Evolutionary conservation across 2,113 vertebrate species (phyloP).

Genomic region (Peromyscus californicus): DNA sequence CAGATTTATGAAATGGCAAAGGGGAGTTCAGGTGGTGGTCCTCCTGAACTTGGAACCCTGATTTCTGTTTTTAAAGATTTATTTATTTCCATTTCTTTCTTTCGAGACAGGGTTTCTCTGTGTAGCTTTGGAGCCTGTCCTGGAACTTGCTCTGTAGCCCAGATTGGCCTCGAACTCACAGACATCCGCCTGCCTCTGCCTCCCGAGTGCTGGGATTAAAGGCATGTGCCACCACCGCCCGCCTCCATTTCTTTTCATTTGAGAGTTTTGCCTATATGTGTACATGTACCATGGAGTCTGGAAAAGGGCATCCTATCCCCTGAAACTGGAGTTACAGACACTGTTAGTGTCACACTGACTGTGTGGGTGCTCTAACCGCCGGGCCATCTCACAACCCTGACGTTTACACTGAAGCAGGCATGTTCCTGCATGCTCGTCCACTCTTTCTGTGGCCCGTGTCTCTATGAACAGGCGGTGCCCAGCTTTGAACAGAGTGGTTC

Average conservation of each 20-base stretch:
- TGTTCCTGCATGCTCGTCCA: fast-evolving
- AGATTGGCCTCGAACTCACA: too few species aligned
- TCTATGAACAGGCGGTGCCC: not conserved
- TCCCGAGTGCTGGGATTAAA: too few species aligned
- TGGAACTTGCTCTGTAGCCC: too few species aligned
- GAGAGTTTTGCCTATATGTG: not conserved
- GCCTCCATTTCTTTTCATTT: not conserved
- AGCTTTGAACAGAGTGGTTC: not conserved
- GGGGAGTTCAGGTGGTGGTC: not conserved
- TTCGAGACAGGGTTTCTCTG: too few species aligned
- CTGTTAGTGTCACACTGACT: too few species aligned
- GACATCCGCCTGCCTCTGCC: too few species aligned
- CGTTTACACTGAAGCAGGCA: not conserved
- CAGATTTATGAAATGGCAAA: not conserved
- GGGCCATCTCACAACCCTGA: not conserved
- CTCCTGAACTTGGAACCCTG: not conserved
- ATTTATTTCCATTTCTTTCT: not conserved
- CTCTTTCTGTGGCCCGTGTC: fast-evolving
- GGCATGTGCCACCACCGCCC: too few species aligned
- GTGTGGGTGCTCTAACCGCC: not conserved
- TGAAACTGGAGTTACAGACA: not conserved
- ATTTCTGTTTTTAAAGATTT: not conserved
- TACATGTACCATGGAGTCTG: too few species aligned
- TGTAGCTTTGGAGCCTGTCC: too few species aligned
- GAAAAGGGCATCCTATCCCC: not conserved